Conservation (phyloP, 1,140 invertebrate genomes). For the Phymastichus coffea region DNA sequence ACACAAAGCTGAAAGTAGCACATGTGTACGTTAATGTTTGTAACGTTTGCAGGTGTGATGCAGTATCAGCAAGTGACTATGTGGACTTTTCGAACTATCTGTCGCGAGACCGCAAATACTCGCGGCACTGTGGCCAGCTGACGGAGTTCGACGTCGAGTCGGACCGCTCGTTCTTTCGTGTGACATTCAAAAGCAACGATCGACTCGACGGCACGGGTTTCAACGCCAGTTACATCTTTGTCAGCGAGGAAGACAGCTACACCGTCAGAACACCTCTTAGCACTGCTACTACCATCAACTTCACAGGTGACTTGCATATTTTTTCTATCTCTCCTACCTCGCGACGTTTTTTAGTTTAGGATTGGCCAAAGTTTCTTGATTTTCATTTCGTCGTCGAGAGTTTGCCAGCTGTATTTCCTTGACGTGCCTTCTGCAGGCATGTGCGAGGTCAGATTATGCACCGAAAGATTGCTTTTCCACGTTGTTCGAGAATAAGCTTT, state of each 20-base stretch:
- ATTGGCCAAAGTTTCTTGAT: too few species aligned
- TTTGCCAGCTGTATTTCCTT: too few species aligned
- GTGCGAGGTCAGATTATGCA: too few species aligned
- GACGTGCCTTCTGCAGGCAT: too few species aligned
- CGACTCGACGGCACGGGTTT: slow-evolving; percentile 91
- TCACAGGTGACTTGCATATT: not conserved
- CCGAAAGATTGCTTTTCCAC: too few species aligned
- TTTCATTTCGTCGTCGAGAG: too few species aligned
- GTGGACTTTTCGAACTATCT: slow-evolving; percentile 94
- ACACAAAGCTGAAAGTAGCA: too few species aligned
- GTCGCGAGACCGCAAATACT: slow-evolving; percentile 81
- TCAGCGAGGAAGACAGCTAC: slow-evolving; percentile 53
- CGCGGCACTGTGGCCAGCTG: slow-evolving; percentile 81
- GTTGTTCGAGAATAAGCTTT: too few species aligned
- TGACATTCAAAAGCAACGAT: slow-evolving; percentile 92
- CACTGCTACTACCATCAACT: slow-evolving; percentile 28
- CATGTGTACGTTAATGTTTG: too few species aligned
- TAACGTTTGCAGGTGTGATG: slow-evolving; percentile 88
- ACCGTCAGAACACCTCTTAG: slow-evolving; percentile 48
- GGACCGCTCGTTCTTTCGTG: slow-evolving; percentile 89
- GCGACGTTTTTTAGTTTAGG: too few species aligned
- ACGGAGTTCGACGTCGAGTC: slow-evolving; percentile 80
- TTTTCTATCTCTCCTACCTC: not conserved
- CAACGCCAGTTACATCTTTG: slow-evolving; percentile 85
- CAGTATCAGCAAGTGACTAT: slow-evolving; percentile 85